Base-by-base conservation (phyloP, 2,113 vertebrate species). In the Fukomys damarensis region DNA sequence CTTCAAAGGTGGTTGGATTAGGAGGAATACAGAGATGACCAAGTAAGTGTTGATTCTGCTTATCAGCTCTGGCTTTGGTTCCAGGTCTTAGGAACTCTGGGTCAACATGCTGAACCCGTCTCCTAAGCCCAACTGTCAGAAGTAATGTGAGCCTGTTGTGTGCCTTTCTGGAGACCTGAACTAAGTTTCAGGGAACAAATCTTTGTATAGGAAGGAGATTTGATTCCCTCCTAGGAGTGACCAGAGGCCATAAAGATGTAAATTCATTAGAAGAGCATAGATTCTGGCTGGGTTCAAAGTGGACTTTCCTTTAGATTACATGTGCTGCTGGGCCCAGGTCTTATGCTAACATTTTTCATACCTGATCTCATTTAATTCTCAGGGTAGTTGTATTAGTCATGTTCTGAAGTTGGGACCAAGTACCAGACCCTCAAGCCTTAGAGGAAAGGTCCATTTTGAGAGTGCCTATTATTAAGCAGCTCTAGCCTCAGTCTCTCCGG, bases 301-400 rank as follows among this genome's bases (percentile, higher is more conserved):
- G 49, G 81, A 8, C 30, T 70, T 87, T 46, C 54, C 38, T 84
- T 95, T 80, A 58, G 26, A n/a, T 59, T 85, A 80, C 63, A 92
- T 17, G 19, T 16, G 20, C 65, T 17, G 38, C 38, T 24, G 7
- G 22, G 70, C 10, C 54, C 20, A 59, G 41, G 26, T 46, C 76
- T 93, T 76, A 80, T 24, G 43, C 24, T 32, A 85, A 91, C 12
- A 13, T 24, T 79, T 74, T 89, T 52, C 32, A 20, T 58, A 63
- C 7, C n/a, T 66, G 63, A 88, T 52, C 79, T 94, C 63, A 66
- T 66, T 88, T 91, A 70, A 65, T 85, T 94, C 43, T 70, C 66
- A 58, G 63, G 66, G 41, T 3, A 35, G n/a, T 8, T 54, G 30
- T n/a, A 4, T 24, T 41, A 28, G 41, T 74, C 24, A 43, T 14